Conservation (phyloP, 2,797 vertebrate genomes). For the Tokudaia tokunoshimensis region DNA sequence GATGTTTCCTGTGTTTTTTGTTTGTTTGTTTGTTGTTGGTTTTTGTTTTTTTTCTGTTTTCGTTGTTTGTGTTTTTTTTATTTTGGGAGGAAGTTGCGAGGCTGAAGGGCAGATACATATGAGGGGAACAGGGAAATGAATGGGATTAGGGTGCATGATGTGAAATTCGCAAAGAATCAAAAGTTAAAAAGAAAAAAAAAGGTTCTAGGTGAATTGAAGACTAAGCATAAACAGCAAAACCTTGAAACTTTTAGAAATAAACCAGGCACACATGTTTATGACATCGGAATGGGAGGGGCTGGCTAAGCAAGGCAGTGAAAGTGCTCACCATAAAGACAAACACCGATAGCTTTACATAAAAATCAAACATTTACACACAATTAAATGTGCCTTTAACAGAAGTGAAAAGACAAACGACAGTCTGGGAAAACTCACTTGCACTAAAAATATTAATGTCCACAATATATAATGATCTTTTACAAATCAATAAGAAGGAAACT, state of each 20-base stretch:
- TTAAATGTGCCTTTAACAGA: not conserved
- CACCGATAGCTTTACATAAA: not conserved
- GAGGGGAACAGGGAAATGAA: not conserved
- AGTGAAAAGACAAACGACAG: not conserved
- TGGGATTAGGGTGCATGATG: not conserved
- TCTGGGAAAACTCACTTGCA: constrained; percentile 11
- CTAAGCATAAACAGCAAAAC: constrained; percentile 10
- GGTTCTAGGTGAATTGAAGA: not conserved
- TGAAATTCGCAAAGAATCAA: not conserved
- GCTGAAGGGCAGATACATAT: not conserved
- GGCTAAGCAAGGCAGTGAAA: not conserved
- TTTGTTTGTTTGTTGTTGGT: not conserved
- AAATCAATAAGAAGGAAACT: not conserved
- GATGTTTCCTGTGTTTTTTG: not conserved
- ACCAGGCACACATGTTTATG: not conserved
- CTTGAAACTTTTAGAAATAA: constrained; percentile 14
- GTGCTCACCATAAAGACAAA: not conserved
- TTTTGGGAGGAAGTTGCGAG: not conserved
- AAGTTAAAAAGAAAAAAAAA: not conserved
- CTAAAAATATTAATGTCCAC: constrained; percentile 35
- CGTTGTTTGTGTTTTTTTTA: not conserved
- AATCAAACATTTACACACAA: constrained; percentile 8
- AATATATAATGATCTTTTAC: constrained; percentile 27
- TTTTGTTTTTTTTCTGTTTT: not conserved
- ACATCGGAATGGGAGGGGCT: not conserved